Evolutionary conservation across 2,113 vertebrate species (phyloP).

Genomic region (Zosterops hypoxanthus): DNA sequence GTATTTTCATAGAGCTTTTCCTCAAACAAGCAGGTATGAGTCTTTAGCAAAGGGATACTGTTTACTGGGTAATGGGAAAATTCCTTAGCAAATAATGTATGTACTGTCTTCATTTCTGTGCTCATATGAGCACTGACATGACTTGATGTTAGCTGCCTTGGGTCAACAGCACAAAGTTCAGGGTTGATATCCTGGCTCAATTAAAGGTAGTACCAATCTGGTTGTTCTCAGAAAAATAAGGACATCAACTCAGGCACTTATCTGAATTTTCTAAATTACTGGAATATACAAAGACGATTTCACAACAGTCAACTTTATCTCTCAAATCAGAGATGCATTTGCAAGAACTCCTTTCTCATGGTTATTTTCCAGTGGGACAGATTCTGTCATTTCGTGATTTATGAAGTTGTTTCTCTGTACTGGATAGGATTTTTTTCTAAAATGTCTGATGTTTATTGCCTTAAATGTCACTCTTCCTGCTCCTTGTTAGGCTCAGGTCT

Average conservation of each 20-base stretch:
- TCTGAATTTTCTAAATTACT: not conserved
- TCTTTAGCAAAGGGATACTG: not conserved
- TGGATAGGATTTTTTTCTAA: not conserved
- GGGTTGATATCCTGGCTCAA: not conserved
- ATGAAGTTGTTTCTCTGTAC: not conserved
- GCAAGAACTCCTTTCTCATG: not conserved
- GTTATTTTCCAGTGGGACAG: not conserved
- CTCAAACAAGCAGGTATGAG: not conserved
- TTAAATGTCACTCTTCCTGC: not conserved
- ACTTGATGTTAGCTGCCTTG: not conserved
- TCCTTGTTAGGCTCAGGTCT: not conserved
- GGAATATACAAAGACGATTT: not conserved
- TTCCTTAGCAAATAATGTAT: not conserved
- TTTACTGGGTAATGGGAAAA: not conserved
- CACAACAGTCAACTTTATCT: not conserved
- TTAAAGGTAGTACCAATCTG: not conserved
- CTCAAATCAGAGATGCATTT: not conserved
- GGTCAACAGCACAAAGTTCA: conserved; percentile 8
- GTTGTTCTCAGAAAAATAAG: not conserved
- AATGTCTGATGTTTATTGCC: not conserved
- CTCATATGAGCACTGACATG: not conserved
- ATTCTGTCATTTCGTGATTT: not conserved
- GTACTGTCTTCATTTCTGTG: not conserved
- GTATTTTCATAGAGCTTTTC: not conserved
- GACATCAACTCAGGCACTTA: not conserved